These are phyloP conservation scores for Pseudoatta argentina DNA, from an alignment of 1,140 invertebrate species.

Conservation along the genomic window DNA sequence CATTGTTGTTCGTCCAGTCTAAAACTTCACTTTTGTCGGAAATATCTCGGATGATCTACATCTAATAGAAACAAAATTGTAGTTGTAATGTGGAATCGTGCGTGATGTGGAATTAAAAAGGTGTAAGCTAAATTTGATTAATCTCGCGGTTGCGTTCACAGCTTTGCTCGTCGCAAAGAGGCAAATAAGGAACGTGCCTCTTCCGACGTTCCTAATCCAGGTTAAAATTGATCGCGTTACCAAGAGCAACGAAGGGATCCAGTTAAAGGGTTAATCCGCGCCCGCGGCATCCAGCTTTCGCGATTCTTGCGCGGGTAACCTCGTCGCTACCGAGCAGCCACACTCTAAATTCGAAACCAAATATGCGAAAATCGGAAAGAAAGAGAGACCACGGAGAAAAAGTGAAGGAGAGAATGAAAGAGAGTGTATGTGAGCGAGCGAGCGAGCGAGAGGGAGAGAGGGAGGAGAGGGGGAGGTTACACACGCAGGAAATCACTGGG, in stretches of 20 bases:
- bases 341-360: slow-evolving; percentile 85
- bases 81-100: neutral
- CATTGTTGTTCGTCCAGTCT: too few species aligned
- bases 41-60: too few species aligned
- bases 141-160: neutral
- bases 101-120: neutral
- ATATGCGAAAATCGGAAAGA: slow-evolving; percentile 70
- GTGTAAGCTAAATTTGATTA: neutral
- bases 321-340: slow-evolving; percentile 80
- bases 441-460: slow-evolving; percentile 13
- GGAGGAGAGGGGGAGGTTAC: slow-evolving; percentile 34
- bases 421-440: neutral
- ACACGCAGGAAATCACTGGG: slow-evolving; percentile 43
- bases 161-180: neutral
- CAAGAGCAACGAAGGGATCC: neutral
- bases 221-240: neutral
- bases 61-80: neutral
- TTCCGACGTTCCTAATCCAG: neutral
- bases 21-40: neutral
- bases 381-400: slow-evolving; percentile 17
- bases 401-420: neutral
- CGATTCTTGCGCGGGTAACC: slow-evolving; percentile 74
- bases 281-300: slow-evolving; percentile 48
- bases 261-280: slow-evolving; percentile 49
- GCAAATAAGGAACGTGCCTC: neutral